These are phyloP conservation scores for Lacanobia oleracea DNA, from an alignment of 2,888 invertebrate species.

Conservation along the genomic window DNA sequence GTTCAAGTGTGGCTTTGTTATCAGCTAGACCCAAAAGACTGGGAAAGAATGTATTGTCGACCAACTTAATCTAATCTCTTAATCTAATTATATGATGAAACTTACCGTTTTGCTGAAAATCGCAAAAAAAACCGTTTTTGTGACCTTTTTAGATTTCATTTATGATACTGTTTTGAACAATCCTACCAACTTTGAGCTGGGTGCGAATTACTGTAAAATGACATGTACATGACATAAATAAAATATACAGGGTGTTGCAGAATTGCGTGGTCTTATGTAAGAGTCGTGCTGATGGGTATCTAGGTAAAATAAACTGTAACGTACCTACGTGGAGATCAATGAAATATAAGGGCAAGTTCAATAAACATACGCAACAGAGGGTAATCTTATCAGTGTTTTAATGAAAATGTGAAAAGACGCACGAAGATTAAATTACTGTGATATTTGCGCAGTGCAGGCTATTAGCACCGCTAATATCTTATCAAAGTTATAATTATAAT, in stretches of 20 bases:
- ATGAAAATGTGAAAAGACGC: not conserved
- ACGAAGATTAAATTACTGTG: not conserved
- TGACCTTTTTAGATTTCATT: too few species aligned
- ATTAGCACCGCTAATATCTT: not conserved
- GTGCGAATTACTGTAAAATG: too few species aligned
- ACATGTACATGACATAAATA: not conserved
- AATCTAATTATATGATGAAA: too few species aligned
- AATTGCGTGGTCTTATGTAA: too few species aligned
- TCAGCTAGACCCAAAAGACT: too few species aligned
- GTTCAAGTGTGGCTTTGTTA: too few species aligned
- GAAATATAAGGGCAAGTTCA: not conserved
- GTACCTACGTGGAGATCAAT: not conserved
- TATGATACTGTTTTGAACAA: too few species aligned
- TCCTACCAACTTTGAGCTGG: too few species aligned
- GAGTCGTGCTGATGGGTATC: not conserved
- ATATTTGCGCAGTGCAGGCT: slow-evolving; percentile 9
- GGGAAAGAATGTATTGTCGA: too few species aligned
- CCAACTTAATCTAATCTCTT: too few species aligned
- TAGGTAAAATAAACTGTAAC: not conserved
- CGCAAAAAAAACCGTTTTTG: too few species aligned
- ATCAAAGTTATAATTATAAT: not conserved
- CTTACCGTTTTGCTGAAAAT: too few species aligned
- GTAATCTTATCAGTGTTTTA: not conserved
- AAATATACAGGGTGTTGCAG: not conserved
- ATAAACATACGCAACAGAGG: not conserved